Conservation (phyloP, 2,797 vertebrate species). For the Kryptopterus vitreolus region DNA sequence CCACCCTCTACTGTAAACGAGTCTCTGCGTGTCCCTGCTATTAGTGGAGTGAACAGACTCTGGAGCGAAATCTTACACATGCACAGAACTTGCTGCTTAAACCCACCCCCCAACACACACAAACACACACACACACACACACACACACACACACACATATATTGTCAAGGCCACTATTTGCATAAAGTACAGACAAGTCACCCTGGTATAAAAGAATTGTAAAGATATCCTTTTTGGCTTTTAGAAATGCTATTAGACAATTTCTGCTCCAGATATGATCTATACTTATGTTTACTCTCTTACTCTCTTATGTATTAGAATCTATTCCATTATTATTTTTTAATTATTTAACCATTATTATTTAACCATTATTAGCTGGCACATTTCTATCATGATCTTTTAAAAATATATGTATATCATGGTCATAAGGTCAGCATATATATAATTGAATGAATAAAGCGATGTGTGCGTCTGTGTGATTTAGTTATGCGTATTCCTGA, state of each 20-base stretch:
- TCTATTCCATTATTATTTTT: no score
- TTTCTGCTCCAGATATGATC: neutral
- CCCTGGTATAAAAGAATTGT: neutral
- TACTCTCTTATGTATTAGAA: no score
- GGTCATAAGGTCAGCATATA: neutral
- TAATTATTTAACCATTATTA: no score
- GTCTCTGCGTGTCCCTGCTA: slow-evolving; percentile 58
- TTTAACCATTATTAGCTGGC: neutral
- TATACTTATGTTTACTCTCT: neutral
- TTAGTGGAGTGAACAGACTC: slow-evolving; percentile 61
- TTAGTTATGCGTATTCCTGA: neutral
- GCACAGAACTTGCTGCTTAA: slow-evolving; percentile 26
- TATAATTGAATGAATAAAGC: neutral
- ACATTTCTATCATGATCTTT: neutral
- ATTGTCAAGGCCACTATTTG: slow-evolving; percentile 1
- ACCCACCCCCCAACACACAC: no score
- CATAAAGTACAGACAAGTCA: neutral
- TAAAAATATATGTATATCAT: neutral
- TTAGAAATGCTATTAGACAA: neutral
- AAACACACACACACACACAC: no score
- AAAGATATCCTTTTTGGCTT: neutral
- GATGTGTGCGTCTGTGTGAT: neutral
- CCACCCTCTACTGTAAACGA: slow-evolving; percentile 57
- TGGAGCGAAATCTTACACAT: slow-evolving; percentile 47
- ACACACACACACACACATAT: slow-evolving; percentile 20